Evolutionary conservation across 2,888 invertebrate genomes (phyloP), one percentile per base, ranked within the genome.

Genomic region (Drosophila austrosaltans): DNA sequence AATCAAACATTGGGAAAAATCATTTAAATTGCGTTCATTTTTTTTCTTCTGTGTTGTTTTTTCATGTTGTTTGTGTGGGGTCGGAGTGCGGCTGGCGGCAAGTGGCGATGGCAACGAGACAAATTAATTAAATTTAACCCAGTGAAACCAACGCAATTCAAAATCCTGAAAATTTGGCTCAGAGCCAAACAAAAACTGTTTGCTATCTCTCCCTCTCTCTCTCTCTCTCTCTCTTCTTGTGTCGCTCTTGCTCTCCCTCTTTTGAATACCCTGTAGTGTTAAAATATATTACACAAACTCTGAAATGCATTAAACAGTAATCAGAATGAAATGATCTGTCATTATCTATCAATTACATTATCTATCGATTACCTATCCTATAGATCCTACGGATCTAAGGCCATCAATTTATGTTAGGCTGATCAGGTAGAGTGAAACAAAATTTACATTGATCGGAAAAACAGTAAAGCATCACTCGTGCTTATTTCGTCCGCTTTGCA

Each of bases 81-180:
- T 8, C 8, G 36, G 53, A 12, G 12, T 32, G 63, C 39, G 44
- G 25, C 58, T 53, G 56, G 69, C 3, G 22, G 62, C 42, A 58
- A 16, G 61, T 53, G 58, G 69, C 5, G 22, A 58, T 53, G 72
- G 62, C 73, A 69, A 69, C 76, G 89, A 79, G 81, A 85, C 85
- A 89, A 84, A 84, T 84, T 89, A 84, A 84, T 84, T 89, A 87
- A 84, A 87, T 84, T 89, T 84, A 84, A 84, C 84, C 84, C 87
- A 84, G 76, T 89, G 89, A 89, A 76, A 65, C 79, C 57, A 65
- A 57, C 72, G 81, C 72, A 80, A 72, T 82, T 82, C 70, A 81
- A 87, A 76, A 48, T 48, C 10, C 22, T 57, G 72, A 66, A 28
- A 53, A 72, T 73, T 78, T 81, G 84, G 83, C 89, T 53, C 30